Conservation (phyloP, 2,113 vertebrate genomes). For the Stegostoma tigrinum region DNA sequence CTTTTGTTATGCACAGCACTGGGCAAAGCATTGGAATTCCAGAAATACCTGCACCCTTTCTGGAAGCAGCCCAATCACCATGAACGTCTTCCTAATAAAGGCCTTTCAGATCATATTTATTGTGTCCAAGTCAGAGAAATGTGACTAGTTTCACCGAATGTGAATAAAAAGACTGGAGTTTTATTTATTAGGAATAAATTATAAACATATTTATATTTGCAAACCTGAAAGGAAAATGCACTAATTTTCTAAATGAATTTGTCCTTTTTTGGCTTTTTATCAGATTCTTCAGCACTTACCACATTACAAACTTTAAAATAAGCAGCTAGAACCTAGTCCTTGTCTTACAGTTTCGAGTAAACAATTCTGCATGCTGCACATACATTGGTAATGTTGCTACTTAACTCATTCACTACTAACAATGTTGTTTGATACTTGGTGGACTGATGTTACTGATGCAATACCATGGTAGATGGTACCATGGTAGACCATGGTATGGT, state of each 20-base stretch:
- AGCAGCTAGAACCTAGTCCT: neutral
- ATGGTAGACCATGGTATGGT: neutral
- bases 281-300: neutral
- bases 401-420: conserved; percentile 7
- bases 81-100: conserved; percentile 19
- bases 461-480: too few species aligned
- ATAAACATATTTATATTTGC: conserved; percentile 41
- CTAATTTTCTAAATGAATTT: conserved; percentile 41
- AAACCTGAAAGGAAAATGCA: conserved; percentile 3
- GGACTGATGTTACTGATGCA: neutral
- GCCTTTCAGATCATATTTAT: conserved; percentile 26
- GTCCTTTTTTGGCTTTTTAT: conserved; percentile 39
- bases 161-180: conserved; percentile 18
- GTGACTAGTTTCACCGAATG: neutral
- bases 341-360: neutral
- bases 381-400: neutral
- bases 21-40: conserved; percentile 3
- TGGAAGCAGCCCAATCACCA: neutral
- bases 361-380: neutral
- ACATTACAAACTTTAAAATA: conserved; percentile 5
- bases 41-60: neutral
- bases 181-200: conserved; percentile 37
- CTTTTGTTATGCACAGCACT: conserved; percentile 1
- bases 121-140: neutral
- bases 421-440: neutral